Evolutionary conservation across 1,140 invertebrate genomes (phyloP).

Genomic region (Philopotamus ludificatus): DNA sequence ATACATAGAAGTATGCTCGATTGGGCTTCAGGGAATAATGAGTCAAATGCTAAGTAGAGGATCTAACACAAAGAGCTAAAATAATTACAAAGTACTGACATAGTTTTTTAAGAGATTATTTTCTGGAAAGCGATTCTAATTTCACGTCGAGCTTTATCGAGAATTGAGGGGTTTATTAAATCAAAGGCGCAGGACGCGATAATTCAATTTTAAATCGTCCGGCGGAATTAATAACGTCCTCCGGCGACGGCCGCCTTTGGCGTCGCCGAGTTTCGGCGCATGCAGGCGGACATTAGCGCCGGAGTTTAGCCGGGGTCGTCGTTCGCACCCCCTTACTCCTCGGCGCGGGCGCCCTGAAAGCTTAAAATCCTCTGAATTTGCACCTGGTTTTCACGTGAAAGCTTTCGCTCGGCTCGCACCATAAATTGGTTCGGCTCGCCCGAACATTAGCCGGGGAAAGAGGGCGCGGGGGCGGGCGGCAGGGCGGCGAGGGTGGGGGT

Average conservation of each 20-base stretch:
- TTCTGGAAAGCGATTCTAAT: too few relatives aligned
- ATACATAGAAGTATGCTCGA: too few relatives aligned
- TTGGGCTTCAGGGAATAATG: too few relatives aligned
- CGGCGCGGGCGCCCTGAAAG: neutral
- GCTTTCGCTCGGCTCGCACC: conserved; percentile 13
- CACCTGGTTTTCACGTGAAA: conserved; percentile 37
- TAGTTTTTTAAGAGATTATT: too few relatives aligned
- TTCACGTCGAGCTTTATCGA: neutral
- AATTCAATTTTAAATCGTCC: neutral
- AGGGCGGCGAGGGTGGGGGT: too few relatives aligned
- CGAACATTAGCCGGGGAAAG: conserved; percentile 31
- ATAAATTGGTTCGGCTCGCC: conserved; percentile 20
- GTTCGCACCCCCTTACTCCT: neutral
- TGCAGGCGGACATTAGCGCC: too few relatives aligned
- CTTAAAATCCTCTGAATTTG: conserved; percentile 38
- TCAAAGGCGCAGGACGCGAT: neutral
- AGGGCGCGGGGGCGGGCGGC: too few relatives aligned
- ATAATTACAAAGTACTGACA: too few relatives aligned
- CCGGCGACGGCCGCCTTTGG: conserved; percentile 2
- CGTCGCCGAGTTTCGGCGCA: too few relatives aligned
- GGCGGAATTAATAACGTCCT: neutral
- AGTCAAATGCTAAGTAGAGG: too few relatives aligned
- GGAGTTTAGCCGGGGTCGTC: too few relatives aligned
- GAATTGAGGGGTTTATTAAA: neutral
- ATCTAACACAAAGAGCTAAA: too few relatives aligned